Evolutionary conservation across 2,888 invertebrate genomes (phyloP).

Genomic region (Hipparchia sbordonii): DNA sequence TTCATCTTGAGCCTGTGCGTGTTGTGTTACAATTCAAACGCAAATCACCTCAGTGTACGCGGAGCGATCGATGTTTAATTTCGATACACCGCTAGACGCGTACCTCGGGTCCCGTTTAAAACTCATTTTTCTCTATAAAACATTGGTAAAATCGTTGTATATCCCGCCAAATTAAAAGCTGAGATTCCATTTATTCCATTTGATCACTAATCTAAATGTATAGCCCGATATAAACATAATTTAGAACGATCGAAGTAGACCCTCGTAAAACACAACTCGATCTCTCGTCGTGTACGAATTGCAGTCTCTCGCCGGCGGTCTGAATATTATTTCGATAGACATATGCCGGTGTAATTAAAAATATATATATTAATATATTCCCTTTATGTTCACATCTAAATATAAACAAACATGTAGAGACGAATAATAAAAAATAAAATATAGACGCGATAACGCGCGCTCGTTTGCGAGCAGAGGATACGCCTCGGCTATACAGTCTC

Average conservation of each 20-base stretch:
- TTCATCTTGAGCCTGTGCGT: conserved; percentile 5
- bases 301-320: conserved; percentile 2
- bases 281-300: conserved; percentile 9
- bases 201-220: neutral
- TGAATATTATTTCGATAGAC: conserved; percentile 1
- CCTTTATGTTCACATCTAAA: neutral
- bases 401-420: neutral
- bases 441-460: neutral
- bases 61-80: conserved; percentile 20
- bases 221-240: neutral
- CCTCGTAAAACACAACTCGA: conserved; percentile 9
- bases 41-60: neutral
- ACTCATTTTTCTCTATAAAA: conserved; percentile 29
- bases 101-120: conserved; percentile 31
- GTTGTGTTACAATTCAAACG: neutral
- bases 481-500: no score
- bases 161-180: neutral
- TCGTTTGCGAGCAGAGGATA: neutral
- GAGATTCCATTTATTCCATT: neutral
- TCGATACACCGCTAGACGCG: conserved; percentile 19
- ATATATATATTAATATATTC: neutral
- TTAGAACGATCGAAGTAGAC: conserved; percentile 7
- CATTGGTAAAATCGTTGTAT: neutral
- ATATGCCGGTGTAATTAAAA: neutral
- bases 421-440: neutral